phyloP scores from a whole-genome alignment of 1,140 invertebrate genomes.

The Lepidurus packardi region DNA sequence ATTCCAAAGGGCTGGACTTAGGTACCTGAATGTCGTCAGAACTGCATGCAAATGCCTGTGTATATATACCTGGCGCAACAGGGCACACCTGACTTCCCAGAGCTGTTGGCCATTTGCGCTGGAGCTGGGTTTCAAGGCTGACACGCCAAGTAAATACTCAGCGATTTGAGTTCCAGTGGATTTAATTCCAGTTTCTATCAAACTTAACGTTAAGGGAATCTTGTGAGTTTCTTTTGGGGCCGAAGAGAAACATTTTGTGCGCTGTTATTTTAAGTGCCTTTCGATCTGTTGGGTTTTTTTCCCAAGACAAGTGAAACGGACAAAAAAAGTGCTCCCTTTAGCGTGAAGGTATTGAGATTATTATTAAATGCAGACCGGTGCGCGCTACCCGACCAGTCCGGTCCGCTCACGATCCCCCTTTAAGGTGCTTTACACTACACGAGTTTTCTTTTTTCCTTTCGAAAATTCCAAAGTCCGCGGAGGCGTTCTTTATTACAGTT shows the following conservation, averaged over 20 bases:
- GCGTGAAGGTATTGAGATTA: background rate
- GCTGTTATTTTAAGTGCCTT: background rate
- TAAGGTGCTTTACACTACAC: background rate
- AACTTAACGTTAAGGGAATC: background rate
- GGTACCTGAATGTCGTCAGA: background rate
- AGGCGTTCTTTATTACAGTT: background rate
- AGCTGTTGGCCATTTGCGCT: background rate
- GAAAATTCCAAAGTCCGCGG: background rate
- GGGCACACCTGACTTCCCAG: conserved; percentile 1
- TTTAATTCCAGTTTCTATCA: background rate
- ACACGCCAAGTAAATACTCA: background rate
- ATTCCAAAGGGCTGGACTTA: background rate
- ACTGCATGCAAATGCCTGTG: conserved; percentile 9
- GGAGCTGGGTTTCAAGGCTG: background rate
- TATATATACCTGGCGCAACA: conserved; percentile 15
- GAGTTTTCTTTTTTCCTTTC: background rate
- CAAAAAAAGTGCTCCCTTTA: background rate
- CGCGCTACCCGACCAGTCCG: background rate
- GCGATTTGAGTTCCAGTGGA: no score
- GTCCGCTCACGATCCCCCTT: conserved; percentile 13
- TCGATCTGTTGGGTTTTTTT: background rate
- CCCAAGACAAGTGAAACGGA: background rate
- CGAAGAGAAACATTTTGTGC: background rate
- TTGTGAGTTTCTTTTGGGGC: background rate
- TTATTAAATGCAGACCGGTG: background rate